Base-by-base conservation (phyloP, 2,113 vertebrate species). In the Grantiella picta region DNA sequence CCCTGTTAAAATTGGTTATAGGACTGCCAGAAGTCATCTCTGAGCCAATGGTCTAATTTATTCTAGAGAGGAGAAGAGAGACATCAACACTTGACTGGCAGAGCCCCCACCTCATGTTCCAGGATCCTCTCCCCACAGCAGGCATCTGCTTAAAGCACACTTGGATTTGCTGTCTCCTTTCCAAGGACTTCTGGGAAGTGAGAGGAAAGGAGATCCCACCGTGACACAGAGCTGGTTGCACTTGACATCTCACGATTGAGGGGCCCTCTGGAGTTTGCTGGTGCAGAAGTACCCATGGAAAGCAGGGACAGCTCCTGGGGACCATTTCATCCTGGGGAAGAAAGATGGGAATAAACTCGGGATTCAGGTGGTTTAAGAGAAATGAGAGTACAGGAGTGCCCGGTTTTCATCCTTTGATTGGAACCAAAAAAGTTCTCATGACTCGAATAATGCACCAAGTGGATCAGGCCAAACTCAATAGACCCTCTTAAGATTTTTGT, bases 201-300 rank as follows among this genome's bases (percentile, higher is more conserved):
- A 91, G 28, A 57, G 20, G 23, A 86, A 81, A 87, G 17, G 22
- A 70, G 16, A 70, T 36, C 40, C 91, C 81, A 78, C 72, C 71
- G 60, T 42, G 38, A 36, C 1, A 1, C 49, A 47, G 50, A 78
- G 24, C 40, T 47, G 60, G 25, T 3, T 44, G 36, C 20, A 61
- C 8, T n/a, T 25, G 22, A n/a, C 12, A 28, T 54, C 42, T 83
- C 80, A 52, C 47, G 12, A 36, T 12, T 53, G 31, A 24, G 65
- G 16, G 25, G 3, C 5, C 9, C 52, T 65, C 45, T 69, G 40
- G 33, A 20, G 19, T 38, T 78, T 70, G n/a, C 45, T 72, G 64
- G 10, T 53, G 16, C 68, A 86, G 44, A 29, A 72, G 11, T 15
- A 65, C 2, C 29, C 35, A 63, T 0, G 0, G 21, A 38, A 24